These are phyloP conservation scores for Polylopha cassiicola DNA, from an alignment of 2,888 invertebrate species.

Conservation along the genomic window DNA sequence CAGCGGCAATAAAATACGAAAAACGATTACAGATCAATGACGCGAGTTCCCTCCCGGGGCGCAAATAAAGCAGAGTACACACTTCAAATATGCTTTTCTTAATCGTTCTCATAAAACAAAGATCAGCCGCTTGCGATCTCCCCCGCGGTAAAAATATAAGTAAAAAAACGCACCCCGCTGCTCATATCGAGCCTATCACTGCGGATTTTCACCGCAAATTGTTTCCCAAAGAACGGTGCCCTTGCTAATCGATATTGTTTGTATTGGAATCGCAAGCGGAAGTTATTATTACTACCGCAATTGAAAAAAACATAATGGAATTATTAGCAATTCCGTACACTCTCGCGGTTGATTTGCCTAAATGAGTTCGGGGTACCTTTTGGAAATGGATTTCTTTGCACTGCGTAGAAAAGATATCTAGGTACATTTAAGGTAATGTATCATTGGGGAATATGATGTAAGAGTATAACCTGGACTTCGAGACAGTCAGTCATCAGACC, in stretches of 20 bases:
- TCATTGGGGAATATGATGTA: no score
- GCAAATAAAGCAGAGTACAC: constrained; percentile 74
- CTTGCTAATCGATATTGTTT: constrained; percentile 62
- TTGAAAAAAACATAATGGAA: constrained; percentile 49
- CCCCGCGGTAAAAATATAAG: constrained; percentile 57
- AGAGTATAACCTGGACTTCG: no score
- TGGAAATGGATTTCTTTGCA: constrained; percentile 6
- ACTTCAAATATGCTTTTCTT: constrained; percentile 78
- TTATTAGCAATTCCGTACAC: constrained; percentile 45
- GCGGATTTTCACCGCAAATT: constrained; percentile 68
- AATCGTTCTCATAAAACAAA: constrained; percentile 78
- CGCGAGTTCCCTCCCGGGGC: constrained; percentile 70
- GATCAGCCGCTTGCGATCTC: constrained; percentile 67
- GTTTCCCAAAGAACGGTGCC: constrained; percentile 53
- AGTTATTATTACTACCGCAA: constrained; percentile 56
- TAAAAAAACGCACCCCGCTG: constrained; percentile 59
- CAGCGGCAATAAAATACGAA: constrained; percentile 67
- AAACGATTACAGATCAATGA: constrained; percentile 77
- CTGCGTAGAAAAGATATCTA: no score
- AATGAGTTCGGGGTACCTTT: constrained; percentile 32
- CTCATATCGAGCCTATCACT: constrained; percentile 66
- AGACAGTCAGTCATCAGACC: no score
- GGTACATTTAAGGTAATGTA: no score
- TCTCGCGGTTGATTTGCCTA: constrained; percentile 39
- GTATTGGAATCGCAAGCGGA: constrained; percentile 50